phyloP scores from a whole-genome alignment of 2,113 vertebrate species.

The Heterotilapia buettikoferi region DNA sequence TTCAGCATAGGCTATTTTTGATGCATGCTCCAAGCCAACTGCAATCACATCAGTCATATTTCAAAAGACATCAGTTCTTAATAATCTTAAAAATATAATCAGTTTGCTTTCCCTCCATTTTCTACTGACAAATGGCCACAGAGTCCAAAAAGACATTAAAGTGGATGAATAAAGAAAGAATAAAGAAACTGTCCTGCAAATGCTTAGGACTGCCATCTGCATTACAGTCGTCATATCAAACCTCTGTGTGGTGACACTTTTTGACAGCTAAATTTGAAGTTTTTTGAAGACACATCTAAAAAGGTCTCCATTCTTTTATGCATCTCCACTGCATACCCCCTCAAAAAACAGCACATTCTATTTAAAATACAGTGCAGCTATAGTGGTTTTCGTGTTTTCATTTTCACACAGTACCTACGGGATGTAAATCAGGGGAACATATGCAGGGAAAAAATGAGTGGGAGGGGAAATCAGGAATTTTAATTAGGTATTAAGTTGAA shows the following conservation, averaged over 20 bases:
- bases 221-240: neutral
- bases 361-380: neutral
- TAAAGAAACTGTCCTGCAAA: neutral
- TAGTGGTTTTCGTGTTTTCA: neutral
- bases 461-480: slow-evolving; percentile 7
- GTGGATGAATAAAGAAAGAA: neutral
- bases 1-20: slow-evolving; percentile 20
- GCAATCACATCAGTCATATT: neutral
- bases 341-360: neutral
- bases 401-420: neutral
- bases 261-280: neutral
- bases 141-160: neutral
- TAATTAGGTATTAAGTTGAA: slow-evolving; percentile 29
- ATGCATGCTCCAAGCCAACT: neutral
- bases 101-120: neutral
- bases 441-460: neutral
- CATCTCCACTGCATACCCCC: neutral
- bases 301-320: neutral
- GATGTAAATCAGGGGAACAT: slow-evolving; percentile 3
- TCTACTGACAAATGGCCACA: neutral
- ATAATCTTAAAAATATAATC: neutral
- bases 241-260: neutral
- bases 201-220: neutral
- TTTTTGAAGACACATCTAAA: neutral
- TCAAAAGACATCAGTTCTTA: neutral